These are phyloP conservation scores for Caenorhabditis sinica DNA, from an alignment of 2,888 invertebrate genomes.

Conservation along the genomic window DNA sequence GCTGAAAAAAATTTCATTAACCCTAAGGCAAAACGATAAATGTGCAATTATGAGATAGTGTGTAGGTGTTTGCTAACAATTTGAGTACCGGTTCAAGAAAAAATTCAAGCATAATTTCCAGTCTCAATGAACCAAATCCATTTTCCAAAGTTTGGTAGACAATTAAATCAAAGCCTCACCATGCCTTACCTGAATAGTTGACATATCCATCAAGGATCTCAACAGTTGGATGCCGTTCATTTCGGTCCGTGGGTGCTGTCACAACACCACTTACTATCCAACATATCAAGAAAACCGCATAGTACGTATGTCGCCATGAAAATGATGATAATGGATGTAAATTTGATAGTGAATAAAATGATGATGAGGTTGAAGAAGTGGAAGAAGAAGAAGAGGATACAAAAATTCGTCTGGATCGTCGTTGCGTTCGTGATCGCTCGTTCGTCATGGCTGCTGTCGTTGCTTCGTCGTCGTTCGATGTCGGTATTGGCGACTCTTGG, in stretches of 20 bases:
- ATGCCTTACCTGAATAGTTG: constrained; percentile 64
- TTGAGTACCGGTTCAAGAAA: too few relatives aligned
- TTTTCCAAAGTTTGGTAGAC: not conserved
- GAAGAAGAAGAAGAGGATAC: constrained; percentile 29
- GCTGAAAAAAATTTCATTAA: constrained; percentile 15
- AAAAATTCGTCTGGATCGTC: constrained; percentile 55
- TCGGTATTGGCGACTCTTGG: constrained; percentile 57
- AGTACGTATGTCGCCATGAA: constrained; percentile 59
- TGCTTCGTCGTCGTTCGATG: constrained; percentile 64
- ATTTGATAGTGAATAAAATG: constrained; percentile 30
- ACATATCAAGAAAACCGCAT: constrained; percentile 52
- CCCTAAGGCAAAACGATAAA: too few relatives aligned
- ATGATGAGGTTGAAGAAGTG: not conserved
- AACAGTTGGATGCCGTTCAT: constrained; percentile 57
- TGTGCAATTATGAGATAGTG: too few relatives aligned
- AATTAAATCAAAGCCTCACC: not conserved
- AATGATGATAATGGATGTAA: constrained; percentile 54
- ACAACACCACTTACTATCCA: constrained; percentile 38
- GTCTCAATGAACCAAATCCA: not conserved
- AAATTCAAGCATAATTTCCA: too few relatives aligned
- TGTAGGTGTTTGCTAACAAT: too few relatives aligned
- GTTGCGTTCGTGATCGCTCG: constrained; percentile 57
- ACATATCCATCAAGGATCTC: constrained; percentile 66
- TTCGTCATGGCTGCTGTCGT: constrained; percentile 55
- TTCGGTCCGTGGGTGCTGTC: constrained; percentile 45